phyloP scores from a whole-genome alignment of 1,140 invertebrate species.

The Chionoecetes opilio region DNA sequence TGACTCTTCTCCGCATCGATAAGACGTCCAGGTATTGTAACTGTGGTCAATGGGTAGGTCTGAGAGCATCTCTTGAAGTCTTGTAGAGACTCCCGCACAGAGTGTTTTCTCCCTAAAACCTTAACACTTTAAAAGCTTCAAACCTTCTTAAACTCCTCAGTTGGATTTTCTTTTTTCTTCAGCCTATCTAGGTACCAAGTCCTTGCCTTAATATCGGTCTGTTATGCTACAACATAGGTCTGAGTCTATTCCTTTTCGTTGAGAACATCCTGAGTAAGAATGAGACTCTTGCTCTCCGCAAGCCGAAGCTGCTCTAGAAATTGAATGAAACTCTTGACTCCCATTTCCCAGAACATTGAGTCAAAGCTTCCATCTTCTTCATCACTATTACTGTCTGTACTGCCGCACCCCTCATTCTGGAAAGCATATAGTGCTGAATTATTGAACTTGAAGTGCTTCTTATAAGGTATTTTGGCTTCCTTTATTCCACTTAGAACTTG shows the following conservation, averaged over 20 bases:
- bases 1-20: slow-evolving; percentile 39
- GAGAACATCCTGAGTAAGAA: slow-evolving; percentile 49
- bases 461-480: slow-evolving; percentile 44
- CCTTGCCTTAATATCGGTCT: background rate
- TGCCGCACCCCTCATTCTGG: too few species aligned
- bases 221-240: background rate
- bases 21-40: slow-evolving; percentile 46
- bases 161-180: slow-evolving; percentile 11
- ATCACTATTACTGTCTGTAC: background rate
- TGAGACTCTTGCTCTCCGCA: slow-evolving; percentile 39
- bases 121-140: slow-evolving; percentile 34
- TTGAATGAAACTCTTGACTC: background rate
- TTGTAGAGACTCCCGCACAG: background rate
- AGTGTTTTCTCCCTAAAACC: slow-evolving; percentile 7
- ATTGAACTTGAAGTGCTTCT: slow-evolving; percentile 49
- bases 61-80: slow-evolving; percentile 51
- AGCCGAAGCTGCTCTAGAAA: background rate
- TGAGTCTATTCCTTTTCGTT: background rate
- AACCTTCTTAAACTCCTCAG: slow-evolving; percentile 12
- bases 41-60: slow-evolving; percentile 37
- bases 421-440: background rate
- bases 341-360: slow-evolving; percentile 40
- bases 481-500: background rate
- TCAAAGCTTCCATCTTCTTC: background rate
- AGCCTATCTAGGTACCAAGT: slow-evolving; percentile 27